Evolutionary conservation across 1,140 invertebrate species (phyloP).

Genomic region (Paralvinella palmiformis): DNA sequence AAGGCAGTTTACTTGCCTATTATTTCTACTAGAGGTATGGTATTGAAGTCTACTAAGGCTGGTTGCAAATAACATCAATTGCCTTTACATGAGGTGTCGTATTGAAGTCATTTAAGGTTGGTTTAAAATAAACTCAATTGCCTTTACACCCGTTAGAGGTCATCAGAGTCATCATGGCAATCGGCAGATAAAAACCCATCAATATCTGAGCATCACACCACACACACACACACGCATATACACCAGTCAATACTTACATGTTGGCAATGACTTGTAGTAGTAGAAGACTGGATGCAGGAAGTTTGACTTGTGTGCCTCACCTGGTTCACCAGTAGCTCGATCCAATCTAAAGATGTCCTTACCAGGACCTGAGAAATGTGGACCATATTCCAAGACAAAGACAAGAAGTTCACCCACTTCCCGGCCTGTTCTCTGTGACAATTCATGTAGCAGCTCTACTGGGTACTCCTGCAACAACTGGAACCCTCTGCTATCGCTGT

Average conservation of each 20-base stretch:
- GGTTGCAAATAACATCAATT: too few species aligned
- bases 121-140: too few species aligned
- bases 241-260: conserved; percentile 43
- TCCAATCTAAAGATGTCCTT: conserved; percentile 51
- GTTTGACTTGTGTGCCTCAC: conserved; percentile 51
- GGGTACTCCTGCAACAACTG: conserved; percentile 50
- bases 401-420: conserved; percentile 38
- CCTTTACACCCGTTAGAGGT: too few species aligned
- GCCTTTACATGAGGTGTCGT: too few species aligned
- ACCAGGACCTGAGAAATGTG: conserved; percentile 52
- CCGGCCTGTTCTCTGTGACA: conserved; percentile 42
- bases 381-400: conserved; percentile 51
- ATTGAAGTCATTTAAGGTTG: too few species aligned
- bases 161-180: too few species aligned
- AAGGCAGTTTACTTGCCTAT: too few species aligned
- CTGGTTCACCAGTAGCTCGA: conserved; percentile 48
- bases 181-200: too few species aligned
- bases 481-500: conserved; percentile 19
- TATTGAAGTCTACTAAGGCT: too few species aligned
- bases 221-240: too few species aligned
- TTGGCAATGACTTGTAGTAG: conserved; percentile 47
- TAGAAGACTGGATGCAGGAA: conserved; percentile 54
- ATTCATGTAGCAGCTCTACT: conserved; percentile 41
- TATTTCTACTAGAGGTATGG: too few species aligned
- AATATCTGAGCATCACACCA: too few species aligned